A percentile compares a stretch with the other conserved stretches of the same genome.
phyloP scores from a whole-genome alignment of 2,888 invertebrate species.

The Ectemnius cavifrons region DNA sequence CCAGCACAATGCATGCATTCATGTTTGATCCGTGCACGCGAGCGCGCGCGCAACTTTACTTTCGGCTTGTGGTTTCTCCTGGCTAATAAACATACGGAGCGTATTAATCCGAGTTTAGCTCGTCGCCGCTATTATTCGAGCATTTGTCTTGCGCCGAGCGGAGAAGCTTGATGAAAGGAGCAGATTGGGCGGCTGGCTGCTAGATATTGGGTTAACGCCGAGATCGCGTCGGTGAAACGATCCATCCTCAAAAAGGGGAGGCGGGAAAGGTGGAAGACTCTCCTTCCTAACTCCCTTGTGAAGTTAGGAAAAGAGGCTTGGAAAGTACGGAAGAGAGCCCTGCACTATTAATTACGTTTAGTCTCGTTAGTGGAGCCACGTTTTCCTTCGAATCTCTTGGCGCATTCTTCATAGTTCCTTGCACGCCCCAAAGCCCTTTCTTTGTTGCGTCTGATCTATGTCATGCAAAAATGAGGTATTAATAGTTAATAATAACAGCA shows the following conservation, averaged over 20 bases:
- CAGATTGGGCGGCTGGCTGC: slow-evolving; percentile 1
- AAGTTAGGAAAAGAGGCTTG: neutral
- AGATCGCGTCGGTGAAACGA: slow-evolving; percentile 61
- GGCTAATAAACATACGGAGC: slow-evolving; percentile 25
- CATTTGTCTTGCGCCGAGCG: slow-evolving; percentile 37
- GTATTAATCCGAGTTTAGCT: slow-evolving; percentile 25
- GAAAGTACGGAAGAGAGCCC: slow-evolving; percentile 34
- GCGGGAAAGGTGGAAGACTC: slow-evolving; percentile 16
- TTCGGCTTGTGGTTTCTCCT: neutral
- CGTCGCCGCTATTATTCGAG: slow-evolving; percentile 36
- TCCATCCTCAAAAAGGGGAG: slow-evolving; percentile 24
- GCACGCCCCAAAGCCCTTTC: too few species aligned
- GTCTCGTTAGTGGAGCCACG: slow-evolving; percentile 30
- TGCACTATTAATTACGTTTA: slow-evolving; percentile 49
- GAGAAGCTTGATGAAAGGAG: slow-evolving; percentile 17
- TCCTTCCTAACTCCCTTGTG: too few species aligned
- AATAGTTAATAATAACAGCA: too few species aligned
- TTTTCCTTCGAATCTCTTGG: slow-evolving; percentile 36
- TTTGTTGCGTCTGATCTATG: too few species aligned
- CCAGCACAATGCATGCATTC: neutral
- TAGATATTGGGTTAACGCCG: slow-evolving; percentile 74
- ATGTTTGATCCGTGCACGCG: neutral
- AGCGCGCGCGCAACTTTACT: neutral
- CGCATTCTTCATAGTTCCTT: slow-evolving; percentile 23
- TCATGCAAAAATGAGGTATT: too few species aligned